A percentile compares a stretch with the other conserved stretches of the same genome.
phyloP scores from a whole-genome alignment of 2,888 invertebrate species.

The Crepidodera aurea region DNA sequence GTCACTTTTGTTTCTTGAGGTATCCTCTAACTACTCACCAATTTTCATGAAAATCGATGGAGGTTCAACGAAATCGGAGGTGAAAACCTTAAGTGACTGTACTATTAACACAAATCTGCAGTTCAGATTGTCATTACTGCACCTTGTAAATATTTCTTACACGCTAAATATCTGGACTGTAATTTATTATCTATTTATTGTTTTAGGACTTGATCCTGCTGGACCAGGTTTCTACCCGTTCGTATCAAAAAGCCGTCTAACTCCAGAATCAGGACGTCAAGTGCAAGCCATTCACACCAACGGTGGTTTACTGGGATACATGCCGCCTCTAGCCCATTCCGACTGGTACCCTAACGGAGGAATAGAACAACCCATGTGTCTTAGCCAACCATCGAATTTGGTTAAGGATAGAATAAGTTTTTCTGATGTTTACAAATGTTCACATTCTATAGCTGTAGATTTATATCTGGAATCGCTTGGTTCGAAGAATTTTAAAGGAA shows the following conservation, averaged over 20 bases:
- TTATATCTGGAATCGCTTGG: conserved; percentile 58
- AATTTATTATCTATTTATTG: too few species aligned
- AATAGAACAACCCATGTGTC: background rate
- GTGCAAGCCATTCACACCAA: background rate
- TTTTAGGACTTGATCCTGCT: background rate
- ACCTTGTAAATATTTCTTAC: too few species aligned
- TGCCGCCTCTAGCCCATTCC: background rate
- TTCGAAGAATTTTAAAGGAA: conserved; percentile 25
- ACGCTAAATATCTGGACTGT: too few species aligned
- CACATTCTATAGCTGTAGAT: conserved; percentile 59
- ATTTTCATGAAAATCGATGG: too few species aligned
- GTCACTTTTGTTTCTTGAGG: too few species aligned
- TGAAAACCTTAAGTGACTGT: too few species aligned
- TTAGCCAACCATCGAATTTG: too few species aligned
- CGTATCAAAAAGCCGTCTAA: background rate
- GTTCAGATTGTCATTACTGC: too few species aligned
- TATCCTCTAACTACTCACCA: too few species aligned
- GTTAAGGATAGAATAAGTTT: too few species aligned
- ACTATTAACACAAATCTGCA: too few species aligned
- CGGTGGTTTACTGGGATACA: background rate
- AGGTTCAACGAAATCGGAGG: too few species aligned
- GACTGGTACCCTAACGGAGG: conserved; percentile 2
- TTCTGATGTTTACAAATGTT: conserved; percentile 49
- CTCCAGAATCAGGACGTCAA: background rate
- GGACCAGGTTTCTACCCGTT: background rate